Conservation (phyloP, 2,113 vertebrate species). For the Phrynocephalus versicolor region DNA sequence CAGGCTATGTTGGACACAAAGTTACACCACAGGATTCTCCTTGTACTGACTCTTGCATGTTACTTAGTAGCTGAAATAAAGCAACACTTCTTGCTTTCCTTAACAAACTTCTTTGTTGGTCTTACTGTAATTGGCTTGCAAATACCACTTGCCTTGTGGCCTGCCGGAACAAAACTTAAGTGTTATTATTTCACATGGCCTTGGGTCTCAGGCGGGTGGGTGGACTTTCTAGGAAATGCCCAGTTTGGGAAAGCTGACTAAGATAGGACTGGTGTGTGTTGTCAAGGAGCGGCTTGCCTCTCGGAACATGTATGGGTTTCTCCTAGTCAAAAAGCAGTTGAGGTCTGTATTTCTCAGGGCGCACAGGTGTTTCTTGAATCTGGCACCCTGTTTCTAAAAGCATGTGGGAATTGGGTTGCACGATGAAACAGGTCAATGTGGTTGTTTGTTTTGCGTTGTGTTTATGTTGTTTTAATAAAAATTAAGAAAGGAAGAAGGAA, state of each 20-base stretch:
- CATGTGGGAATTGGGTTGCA: no score
- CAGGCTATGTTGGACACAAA: no score
- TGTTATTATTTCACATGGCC: neutral
- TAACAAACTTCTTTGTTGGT: neutral
- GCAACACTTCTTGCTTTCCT: neutral
- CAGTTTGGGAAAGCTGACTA: neutral
- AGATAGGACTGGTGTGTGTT: no score
- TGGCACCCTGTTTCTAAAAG: neutral
- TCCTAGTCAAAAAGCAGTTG: neutral
- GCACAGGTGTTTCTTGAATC: neutral
- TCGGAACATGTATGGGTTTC: neutral
- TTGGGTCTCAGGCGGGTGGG: no score
- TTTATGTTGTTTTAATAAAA: no score
- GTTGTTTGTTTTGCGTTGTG: no score
- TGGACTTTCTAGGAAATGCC: neutral
- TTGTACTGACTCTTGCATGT: neutral
- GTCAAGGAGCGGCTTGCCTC: no score
- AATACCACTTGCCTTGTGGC: neutral
- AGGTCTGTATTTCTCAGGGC: neutral
- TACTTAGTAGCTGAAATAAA: neutral
- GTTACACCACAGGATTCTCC: no score
- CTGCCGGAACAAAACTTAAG: neutral
- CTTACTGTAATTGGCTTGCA: neutral
- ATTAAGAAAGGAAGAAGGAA: no score
- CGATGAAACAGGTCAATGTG: no score